These are phyloP conservation scores for Lasioglossum albipes DNA, from an alignment of 1,140 invertebrate species.

Conservation along the genomic window DNA sequence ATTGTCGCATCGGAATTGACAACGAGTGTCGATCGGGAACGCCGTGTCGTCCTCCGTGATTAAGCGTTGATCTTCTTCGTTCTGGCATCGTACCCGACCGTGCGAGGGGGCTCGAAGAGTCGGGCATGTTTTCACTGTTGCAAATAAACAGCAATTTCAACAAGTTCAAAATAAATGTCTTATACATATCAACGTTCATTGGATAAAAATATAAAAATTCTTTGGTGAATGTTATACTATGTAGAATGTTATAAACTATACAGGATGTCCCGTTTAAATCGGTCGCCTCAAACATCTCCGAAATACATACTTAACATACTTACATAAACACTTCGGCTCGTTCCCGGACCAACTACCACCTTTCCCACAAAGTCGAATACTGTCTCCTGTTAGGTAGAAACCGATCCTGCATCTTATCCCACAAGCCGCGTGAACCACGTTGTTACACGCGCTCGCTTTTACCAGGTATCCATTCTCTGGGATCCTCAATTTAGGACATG, in stretches of 20 bases:
- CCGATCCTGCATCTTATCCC: conserved; percentile 85
- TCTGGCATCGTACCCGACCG: conserved; percentile 83
- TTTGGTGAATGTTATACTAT: too few species aligned
- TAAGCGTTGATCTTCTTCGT: conserved; percentile 73
- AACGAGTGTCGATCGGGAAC: conserved; percentile 83
- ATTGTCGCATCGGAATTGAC: conserved; percentile 84
- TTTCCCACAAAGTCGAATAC: conserved; percentile 84
- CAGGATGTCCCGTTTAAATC: too few species aligned
- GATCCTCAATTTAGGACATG: conserved; percentile 82
- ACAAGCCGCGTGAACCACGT: conserved; percentile 86
- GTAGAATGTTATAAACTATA: too few species aligned
- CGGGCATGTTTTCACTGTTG: conserved; percentile 84
- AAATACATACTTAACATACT: conserved; percentile 53
- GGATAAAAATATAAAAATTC: too few species aligned
- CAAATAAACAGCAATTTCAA: neutral
- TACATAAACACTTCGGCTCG: conserved; percentile 83
- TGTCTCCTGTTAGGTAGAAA: conserved; percentile 84
- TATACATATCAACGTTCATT: too few species aligned
- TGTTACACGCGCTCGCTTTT: conserved; percentile 82
- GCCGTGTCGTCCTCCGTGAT: conserved; percentile 51
- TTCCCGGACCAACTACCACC: conserved; percentile 86
- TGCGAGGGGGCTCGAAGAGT: conserved; percentile 80
- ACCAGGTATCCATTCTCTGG: conserved; percentile 87
- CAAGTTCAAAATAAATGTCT: too few species aligned
- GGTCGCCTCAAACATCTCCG: too few species aligned